These are phyloP conservation scores for Chrysoperla carnea DNA, from an alignment of 1,140 invertebrate genomes.

Conservation along the genomic window DNA sequence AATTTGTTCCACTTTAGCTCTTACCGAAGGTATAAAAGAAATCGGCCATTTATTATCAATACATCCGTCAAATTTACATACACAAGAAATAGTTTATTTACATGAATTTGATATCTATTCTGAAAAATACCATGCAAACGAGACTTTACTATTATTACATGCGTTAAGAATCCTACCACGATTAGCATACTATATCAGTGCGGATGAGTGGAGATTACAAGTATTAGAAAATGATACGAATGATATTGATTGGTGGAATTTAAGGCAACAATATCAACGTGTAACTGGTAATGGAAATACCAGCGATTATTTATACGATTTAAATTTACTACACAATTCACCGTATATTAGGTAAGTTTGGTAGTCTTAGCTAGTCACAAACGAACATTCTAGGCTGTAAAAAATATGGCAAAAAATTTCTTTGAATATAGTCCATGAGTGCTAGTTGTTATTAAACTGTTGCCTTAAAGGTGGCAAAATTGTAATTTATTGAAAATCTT, in stretches of 20 bases:
- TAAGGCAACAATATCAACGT: slow-evolving; percentile 29
- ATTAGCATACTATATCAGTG: slow-evolving; percentile 36
- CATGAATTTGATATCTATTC: slow-evolving; percentile 2
- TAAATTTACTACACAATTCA: slow-evolving; percentile 31
- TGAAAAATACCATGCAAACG: slow-evolving; percentile 8
- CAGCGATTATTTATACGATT: slow-evolving; percentile 31
- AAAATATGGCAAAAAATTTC: too few species aligned
- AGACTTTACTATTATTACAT: slow-evolving; percentile 26
- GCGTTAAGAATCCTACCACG: slow-evolving; percentile 31
- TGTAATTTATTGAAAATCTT: too few species aligned
- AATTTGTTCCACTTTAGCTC: slow-evolving; percentile 13
- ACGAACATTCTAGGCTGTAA: too few species aligned
- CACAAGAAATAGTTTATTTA: slow-evolving; percentile 3
- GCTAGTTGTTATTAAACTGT: too few species aligned
- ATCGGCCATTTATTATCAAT: slow-evolving; percentile 28
- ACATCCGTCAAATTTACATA: slow-evolving; percentile 7
- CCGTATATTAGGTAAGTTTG: slow-evolving; percentile 35
- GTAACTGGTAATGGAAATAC: slow-evolving; percentile 21
- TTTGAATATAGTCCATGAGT: too few species aligned
- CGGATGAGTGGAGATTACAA: slow-evolving; percentile 37
- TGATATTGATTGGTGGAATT: slow-evolving; percentile 23
- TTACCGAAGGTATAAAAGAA: slow-evolving; percentile 28
- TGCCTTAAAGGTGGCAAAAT: too few species aligned
- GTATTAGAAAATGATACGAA: slow-evolving; percentile 25
- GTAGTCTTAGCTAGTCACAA: too few species aligned